Conservation (phyloP, 1,140 invertebrate species). For the Trachymyrmex septentrionalis region DNA sequence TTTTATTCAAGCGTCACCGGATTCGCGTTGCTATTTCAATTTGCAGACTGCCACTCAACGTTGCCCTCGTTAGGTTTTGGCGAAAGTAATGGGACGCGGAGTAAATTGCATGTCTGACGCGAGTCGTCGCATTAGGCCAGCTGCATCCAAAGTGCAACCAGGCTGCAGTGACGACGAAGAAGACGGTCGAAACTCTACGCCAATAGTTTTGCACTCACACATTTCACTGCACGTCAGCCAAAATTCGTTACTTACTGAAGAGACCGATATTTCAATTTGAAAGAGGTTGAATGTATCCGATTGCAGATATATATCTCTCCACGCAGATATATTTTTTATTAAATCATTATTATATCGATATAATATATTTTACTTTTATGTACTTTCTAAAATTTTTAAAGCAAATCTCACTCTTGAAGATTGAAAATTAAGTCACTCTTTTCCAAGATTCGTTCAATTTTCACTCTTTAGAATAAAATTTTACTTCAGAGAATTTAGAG, state of each 20-base stretch:
- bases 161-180: conserved; percentile 17
- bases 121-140: conserved; percentile 64
- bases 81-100: conserved; percentile 56
- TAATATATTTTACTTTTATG: background rate
- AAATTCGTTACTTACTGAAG: conserved; percentile 32
- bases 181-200: conserved; percentile 38
- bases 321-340: background rate
- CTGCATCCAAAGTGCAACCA: conserved; percentile 44
- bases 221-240: conserved; percentile 14
- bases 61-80: conserved; percentile 59
- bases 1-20: conserved; percentile 40
- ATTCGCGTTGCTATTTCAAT: conserved; percentile 64
- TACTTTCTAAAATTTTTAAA: background rate
- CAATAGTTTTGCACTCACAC: conserved; percentile 43
- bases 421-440: too few relatives aligned
- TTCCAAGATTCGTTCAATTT: too few relatives aligned
- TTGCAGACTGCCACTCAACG: conserved; percentile 62
- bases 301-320: background rate
- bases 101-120: conserved; percentile 68
- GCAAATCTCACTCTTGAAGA: too few relatives aligned
- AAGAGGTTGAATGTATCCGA: background rate
- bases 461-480: too few relatives aligned
- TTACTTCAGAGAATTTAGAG: too few relatives aligned
- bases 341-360: background rate
- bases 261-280: conserved; percentile 22